These are phyloP conservation scores for Eilema depressum DNA, from an alignment of 2,888 invertebrate species.

Conservation along the genomic window DNA sequence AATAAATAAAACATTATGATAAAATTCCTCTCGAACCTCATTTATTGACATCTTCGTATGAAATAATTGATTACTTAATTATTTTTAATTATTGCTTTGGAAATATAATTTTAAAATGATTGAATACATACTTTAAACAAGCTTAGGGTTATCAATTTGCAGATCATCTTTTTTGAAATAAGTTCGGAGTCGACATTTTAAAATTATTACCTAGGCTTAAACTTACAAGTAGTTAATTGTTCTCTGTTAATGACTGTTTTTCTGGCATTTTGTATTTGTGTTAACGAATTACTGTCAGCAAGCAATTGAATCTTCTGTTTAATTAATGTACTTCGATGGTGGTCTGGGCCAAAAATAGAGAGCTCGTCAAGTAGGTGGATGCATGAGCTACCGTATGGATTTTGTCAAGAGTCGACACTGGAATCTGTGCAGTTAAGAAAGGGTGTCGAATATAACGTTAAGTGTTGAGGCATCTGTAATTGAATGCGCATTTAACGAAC, in stretches of 20 bases:
- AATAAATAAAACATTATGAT: too few relatives aligned
- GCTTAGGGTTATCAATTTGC: too few relatives aligned
- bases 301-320: neutral
- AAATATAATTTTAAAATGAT: neutral
- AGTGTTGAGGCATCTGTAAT: neutral
- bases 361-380: neutral
- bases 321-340: neutral
- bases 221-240: too few relatives aligned
- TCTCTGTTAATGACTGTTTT: neutral
- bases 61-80: too few relatives aligned
- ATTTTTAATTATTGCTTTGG: neutral
- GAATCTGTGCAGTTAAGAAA: neutral
- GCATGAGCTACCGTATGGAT: neutral
- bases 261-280: too few relatives aligned
- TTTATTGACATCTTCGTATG: too few relatives aligned
- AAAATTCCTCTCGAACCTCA: too few relatives aligned
- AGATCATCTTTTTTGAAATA: too few relatives aligned
- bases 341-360: neutral
- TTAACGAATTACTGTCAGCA: neutral
- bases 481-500: neutral
- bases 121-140: too few relatives aligned
- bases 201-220: too few relatives aligned
- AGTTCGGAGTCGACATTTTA: too few relatives aligned
- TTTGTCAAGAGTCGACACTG: constrained; percentile 1
- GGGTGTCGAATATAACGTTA: neutral